Evolutionary conservation across 2,888 invertebrate genomes (phyloP).

Genomic region (Ashinkailepas kermadecensis): DNA sequence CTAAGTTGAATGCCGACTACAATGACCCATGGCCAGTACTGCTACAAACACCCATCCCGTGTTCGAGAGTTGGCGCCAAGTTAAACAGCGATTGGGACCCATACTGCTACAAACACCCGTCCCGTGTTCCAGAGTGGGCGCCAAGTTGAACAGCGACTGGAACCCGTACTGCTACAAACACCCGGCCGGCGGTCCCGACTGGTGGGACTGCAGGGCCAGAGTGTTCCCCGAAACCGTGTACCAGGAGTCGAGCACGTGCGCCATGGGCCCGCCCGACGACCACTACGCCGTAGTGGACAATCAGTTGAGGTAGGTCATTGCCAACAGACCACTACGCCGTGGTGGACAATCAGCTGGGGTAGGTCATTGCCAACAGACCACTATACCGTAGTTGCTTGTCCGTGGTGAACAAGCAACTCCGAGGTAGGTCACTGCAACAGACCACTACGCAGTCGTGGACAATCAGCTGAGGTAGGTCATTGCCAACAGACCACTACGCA

Average conservation of each 20-base stretch:
- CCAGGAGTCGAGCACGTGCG: background rate
- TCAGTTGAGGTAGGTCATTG: background rate
- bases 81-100: no score
- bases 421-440: no score
- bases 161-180: slow-evolving; percentile 1
- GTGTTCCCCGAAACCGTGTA: background rate
- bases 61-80: no score
- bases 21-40: no score
- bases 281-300: slow-evolving; percentile 16
- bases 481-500: no score
- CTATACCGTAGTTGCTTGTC: no score
- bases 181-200: background rate
- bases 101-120: no score
- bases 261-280: background rate
- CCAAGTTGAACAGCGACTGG: background rate
- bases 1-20: no score
- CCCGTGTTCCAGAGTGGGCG: background rate
- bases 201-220: slow-evolving; percentile 20
- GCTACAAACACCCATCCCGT: no score
- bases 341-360: background rate
- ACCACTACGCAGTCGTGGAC: no score
- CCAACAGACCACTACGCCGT: background rate
- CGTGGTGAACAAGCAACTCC: no score
- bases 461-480: no score
- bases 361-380: background rate